Evolutionary conservation across 92 coral and sea anemone genomes (phyloP).

Genomic region (Umimayanthus chanpuru): DNA sequence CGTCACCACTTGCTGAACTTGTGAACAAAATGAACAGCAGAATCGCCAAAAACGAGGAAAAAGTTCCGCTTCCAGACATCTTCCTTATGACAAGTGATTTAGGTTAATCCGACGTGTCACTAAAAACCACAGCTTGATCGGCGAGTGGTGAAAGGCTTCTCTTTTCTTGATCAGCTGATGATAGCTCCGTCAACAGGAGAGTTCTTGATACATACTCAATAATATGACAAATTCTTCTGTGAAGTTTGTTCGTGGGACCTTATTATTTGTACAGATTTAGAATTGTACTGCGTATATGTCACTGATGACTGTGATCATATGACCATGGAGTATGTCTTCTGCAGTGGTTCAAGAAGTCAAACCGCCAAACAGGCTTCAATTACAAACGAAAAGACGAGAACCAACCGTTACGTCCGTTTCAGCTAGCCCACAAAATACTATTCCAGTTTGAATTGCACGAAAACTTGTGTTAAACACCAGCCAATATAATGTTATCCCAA

Average conservation of each 20-base stretch:
- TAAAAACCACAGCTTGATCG: too few relatives aligned
- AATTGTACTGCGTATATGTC: too few relatives aligned
- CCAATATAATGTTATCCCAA: neutral
- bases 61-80: constrained; percentile 36
- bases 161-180: too few relatives aligned
- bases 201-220: neutral
- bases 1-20: neutral
- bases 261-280: neutral
- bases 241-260: neutral
- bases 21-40: neutral
- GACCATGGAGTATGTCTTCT: too few relatives aligned
- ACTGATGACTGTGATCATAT: too few relatives aligned
- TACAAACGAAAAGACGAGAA: too few relatives aligned
- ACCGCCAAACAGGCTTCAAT: too few relatives aligned
- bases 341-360: too few relatives aligned
- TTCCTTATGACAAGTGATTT: neutral
- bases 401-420: too few relatives aligned
- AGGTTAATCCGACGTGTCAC: neutral
- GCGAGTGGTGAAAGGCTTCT: too few relatives aligned
- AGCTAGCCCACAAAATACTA: neutral
- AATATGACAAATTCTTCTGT: too few relatives aligned
- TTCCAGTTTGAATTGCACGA: neutral
- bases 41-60: neutral
- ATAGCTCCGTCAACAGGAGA: neutral
- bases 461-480: neutral